Evolutionary conservation across 2,797 vertebrate species (phyloP).

Genomic region (Macroramphosus scolopax): DNA sequence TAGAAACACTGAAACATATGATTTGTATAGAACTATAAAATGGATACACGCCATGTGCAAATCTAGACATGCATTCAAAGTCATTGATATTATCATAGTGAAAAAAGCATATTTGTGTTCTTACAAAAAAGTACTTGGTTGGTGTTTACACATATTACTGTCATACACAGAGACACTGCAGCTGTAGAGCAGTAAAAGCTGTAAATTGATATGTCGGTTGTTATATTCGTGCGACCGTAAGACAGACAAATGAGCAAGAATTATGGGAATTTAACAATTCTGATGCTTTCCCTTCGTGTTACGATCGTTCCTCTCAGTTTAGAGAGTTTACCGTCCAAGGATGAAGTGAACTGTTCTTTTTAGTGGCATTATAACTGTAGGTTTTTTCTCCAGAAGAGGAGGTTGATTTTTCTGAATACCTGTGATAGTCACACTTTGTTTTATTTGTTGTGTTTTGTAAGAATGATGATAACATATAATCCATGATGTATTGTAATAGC

Average conservation of each 20-base stretch:
- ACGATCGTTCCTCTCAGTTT: too few species aligned
- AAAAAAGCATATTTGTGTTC: not conserved
- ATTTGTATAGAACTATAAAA: not conserved
- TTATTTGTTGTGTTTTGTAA: not conserved
- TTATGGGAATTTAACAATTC: conserved; percentile 2
- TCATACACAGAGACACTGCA: conserved; percentile 17
- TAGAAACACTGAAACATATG: conserved; percentile 1
- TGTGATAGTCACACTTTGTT: conserved; percentile 1
- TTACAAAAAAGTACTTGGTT: conserved; percentile 16
- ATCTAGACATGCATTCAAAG: conserved; percentile 4
- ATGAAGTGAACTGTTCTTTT: conserved; percentile 1
- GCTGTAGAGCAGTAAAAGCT: not conserved
- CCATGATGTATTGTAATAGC: not conserved
- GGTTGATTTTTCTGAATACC: not conserved
- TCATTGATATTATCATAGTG: too few species aligned
- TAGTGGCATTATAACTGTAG: too few species aligned
- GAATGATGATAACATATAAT: conserved; percentile 3
- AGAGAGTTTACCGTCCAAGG: too few species aligned
- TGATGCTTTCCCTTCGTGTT: conserved; percentile 13
- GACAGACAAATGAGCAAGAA: conserved; percentile 7
- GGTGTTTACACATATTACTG: conserved; percentile 27
- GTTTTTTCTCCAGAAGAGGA: not conserved
- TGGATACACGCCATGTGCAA: conserved; percentile 6
- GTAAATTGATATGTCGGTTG: too few species aligned
- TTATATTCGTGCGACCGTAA: conserved; percentile 11